Evolutionary conservation across 2,888 invertebrate genomes (phyloP).

Genomic region (Drosophila pegasa): DNA sequence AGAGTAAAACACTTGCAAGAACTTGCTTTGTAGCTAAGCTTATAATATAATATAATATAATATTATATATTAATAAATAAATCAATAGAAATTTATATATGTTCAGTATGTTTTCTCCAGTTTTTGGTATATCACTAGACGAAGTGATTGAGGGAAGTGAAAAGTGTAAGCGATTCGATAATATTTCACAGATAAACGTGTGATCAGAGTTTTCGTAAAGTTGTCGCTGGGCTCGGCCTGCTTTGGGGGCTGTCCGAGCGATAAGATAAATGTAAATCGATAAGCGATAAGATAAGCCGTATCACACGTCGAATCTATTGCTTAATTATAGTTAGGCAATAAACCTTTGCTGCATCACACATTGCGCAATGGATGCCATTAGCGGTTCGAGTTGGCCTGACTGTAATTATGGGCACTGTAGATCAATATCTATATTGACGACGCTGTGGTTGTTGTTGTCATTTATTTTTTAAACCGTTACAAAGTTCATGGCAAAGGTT

Average conservation of each 20-base stretch:
- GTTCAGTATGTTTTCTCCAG: too few relatives aligned
- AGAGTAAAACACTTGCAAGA: neutral
- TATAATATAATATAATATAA: too few relatives aligned
- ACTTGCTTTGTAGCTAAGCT: neutral
- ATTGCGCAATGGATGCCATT: neutral
- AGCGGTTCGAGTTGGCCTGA: neutral
- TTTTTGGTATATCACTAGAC: too few relatives aligned
- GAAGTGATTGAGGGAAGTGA: too few relatives aligned
- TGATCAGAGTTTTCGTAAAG: neutral
- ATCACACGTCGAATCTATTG: neutral
- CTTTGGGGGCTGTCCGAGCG: neutral
- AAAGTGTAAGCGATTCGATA: too few relatives aligned
- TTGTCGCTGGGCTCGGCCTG: too few relatives aligned
- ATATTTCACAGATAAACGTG: neutral
- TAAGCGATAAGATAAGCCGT: slow-evolving; percentile 5
- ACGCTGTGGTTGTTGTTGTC: neutral
- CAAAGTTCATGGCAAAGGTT: slow-evolving; percentile 43
- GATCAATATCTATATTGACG: slow-evolving; percentile 27
- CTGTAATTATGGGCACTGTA: neutral
- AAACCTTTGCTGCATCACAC: neutral
- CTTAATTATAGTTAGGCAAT: neutral
- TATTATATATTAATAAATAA: too few relatives aligned
- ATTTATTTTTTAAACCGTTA: slow-evolving; percentile 15
- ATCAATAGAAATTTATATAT: too few relatives aligned
- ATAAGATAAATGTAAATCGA: slow-evolving; percentile 7